Conservation (phyloP, 2,888 invertebrate species). For the Axea sp. region DNA sequence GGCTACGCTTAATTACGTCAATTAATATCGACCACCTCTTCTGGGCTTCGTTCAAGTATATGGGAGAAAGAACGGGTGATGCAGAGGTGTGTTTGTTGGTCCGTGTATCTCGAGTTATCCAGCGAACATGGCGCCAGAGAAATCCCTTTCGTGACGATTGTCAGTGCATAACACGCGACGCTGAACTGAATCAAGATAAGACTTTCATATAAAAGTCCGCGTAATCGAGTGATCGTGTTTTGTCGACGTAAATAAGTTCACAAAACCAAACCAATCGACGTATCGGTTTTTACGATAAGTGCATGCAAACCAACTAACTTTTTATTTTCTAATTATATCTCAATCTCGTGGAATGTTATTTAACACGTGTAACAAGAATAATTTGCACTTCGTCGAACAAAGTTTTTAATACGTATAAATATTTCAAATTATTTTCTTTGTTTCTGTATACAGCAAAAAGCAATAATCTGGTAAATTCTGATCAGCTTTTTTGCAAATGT, state of each 20-base stretch:
- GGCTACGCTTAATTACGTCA: constrained; percentile 60
- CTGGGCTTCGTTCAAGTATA: too few relatives aligned
- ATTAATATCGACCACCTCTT: constrained; percentile 58
- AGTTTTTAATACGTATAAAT: too few relatives aligned
- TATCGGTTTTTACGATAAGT: constrained; percentile 42
- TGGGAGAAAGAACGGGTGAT: too few relatives aligned
- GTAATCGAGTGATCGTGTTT: constrained; percentile 55
- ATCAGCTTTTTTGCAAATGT: too few relatives aligned
- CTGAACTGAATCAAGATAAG: constrained; percentile 53
- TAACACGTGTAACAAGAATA: constrained; percentile 20
- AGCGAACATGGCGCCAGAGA: constrained; percentile 45
- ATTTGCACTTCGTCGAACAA: constrained; percentile 19
- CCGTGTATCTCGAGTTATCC: constrained; percentile 52
- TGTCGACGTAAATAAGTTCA: constrained; percentile 49
- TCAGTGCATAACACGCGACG: constrained; percentile 59
- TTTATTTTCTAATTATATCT: constrained; percentile 25
- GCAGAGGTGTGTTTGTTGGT: constrained; percentile 23
- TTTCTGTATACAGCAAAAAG: too few relatives aligned
- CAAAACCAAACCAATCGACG: constrained; percentile 37
- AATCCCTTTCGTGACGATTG: constrained; percentile 60
- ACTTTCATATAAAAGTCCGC: constrained; percentile 42
- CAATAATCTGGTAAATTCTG: too few relatives aligned
- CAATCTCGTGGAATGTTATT: constrained; percentile 33
- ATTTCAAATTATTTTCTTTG: too few relatives aligned
- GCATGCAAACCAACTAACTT: constrained; percentile 4